Conservation (phyloP, 1,140 invertebrate species). For the Saccostrea glomerata region DNA sequence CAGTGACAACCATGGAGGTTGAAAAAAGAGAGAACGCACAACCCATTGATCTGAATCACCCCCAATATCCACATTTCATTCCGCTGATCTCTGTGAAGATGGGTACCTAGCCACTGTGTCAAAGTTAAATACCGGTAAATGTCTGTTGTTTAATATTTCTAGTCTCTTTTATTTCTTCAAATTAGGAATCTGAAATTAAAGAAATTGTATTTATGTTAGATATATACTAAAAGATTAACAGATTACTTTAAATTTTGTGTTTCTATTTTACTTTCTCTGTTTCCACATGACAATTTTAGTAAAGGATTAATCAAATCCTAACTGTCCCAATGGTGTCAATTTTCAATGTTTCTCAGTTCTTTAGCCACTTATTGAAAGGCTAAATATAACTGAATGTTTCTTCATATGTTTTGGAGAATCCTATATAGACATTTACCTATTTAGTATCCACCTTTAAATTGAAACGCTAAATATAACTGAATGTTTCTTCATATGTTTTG, state of each 20-base stretch:
- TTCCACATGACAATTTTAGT: too few species aligned
- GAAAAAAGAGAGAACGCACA: background rate
- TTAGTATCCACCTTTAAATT: too few species aligned
- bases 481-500: too few species aligned
- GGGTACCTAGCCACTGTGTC: conserved; percentile 16
- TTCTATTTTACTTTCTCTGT: too few species aligned
- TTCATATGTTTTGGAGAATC: too few species aligned
- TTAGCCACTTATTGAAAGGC: too few species aligned
- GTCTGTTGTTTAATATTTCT: conserved; percentile 19
- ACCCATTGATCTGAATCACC: background rate
- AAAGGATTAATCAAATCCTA: too few species aligned
- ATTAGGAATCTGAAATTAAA: background rate
- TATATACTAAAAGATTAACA: background rate
- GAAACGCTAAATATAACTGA: too few species aligned
- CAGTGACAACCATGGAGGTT: background rate
- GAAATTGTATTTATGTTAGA: background rate
- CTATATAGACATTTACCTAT: too few species aligned
- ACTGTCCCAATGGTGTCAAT: too few species aligned
- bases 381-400: too few species aligned
- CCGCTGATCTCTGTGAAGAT: background rate
- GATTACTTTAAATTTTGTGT: background rate
- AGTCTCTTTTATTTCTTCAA: background rate
- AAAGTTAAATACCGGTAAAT: conserved; percentile 13
- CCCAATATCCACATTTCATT: background rate
- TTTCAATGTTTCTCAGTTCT: too few species aligned